A percentile compares a stretch with the other conserved stretches of the same genome.
Conservation (phyloP, 2,797 vertebrate genomes). For the Enteromius unitaeniatus region DNA sequence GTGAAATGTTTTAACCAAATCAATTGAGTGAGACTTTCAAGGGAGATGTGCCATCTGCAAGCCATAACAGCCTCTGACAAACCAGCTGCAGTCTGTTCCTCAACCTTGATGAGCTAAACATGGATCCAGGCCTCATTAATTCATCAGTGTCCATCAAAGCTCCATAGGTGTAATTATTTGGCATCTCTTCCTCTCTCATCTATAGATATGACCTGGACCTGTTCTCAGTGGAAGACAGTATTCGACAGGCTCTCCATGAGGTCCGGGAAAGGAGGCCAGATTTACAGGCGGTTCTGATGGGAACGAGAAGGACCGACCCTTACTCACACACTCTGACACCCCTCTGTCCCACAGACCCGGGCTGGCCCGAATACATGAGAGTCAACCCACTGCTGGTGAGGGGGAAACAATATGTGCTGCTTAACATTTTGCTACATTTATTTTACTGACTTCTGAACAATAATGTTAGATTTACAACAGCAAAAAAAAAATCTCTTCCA, state of each 20-base stretch:
- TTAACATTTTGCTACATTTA: neutral
- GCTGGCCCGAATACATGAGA: conserved; percentile 92
- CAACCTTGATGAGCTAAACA: neutral
- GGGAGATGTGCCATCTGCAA: conserved; percentile 15
- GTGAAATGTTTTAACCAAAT: neutral
- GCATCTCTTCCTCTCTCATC: neutral
- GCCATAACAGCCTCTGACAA: neutral
- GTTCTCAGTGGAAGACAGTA: conserved; percentile 86
- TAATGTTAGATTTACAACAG: neutral
- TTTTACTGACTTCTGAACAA: neutral
- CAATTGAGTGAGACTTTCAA: conserved; percentile 6
- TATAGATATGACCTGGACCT: conserved; percentile 85
- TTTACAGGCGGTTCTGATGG: conserved; percentile 91
- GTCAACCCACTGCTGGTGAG: conserved; percentile 91
- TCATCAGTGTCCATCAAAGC: neutral
- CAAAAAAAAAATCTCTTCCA: neutral
- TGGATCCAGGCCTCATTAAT: neutral
- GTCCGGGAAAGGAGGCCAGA: conserved; percentile 82
- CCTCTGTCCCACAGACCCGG: conserved; percentile 87
- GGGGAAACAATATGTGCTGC: neutral
- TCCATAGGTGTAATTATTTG: conserved; percentile 34
- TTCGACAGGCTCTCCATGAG: conserved; percentile 84
- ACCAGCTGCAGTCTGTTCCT: conserved; percentile 1
- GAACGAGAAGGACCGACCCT: conserved; percentile 91
- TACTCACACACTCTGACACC: conserved; percentile 85